Conservation (phyloP, 2,113 vertebrate species). For the Opisthocomus hoazin region DNA sequence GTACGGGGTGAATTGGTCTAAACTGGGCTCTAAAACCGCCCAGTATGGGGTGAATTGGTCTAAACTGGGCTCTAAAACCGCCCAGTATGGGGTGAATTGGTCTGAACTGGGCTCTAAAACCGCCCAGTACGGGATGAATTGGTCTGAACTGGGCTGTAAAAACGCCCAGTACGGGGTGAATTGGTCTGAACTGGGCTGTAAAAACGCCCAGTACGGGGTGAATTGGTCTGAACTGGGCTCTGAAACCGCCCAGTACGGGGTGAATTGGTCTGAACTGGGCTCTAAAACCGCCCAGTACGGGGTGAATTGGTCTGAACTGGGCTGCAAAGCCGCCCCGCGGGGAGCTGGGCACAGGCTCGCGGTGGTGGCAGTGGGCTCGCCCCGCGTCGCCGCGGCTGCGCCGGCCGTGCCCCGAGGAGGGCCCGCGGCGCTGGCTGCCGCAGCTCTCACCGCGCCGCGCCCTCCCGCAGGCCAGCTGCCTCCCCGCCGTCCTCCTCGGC, state of each 20-base stretch:
- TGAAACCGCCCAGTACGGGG: too few species aligned
- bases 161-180: too few species aligned
- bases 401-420: not conserved
- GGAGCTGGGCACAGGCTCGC: not conserved
- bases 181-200: too few species aligned
- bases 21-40: too few species aligned
- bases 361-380: not conserved
- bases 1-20: too few species aligned
- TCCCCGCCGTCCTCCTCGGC: slow-evolving; percentile 83
- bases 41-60: not conserved
- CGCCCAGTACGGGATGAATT: not conserved
- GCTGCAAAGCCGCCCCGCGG: fast-evolving
- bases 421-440: not conserved
- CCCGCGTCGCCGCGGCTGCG: not conserved
- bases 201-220: not conserved
- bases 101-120: too few species aligned
- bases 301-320: not conserved
- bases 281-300: too few species aligned
- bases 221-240: not conserved
- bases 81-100: too few species aligned
- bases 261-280: too few species aligned
- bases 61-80: not conserved
- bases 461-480: slow-evolving; percentile 83
- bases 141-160: not conserved
- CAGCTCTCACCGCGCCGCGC: fast-evolving